Percentiles rank a stretch among this genome's conserved stretches.
Conservation (phyloP, 2,797 vertebrate genomes). For the Halcyon badia region DNA sequence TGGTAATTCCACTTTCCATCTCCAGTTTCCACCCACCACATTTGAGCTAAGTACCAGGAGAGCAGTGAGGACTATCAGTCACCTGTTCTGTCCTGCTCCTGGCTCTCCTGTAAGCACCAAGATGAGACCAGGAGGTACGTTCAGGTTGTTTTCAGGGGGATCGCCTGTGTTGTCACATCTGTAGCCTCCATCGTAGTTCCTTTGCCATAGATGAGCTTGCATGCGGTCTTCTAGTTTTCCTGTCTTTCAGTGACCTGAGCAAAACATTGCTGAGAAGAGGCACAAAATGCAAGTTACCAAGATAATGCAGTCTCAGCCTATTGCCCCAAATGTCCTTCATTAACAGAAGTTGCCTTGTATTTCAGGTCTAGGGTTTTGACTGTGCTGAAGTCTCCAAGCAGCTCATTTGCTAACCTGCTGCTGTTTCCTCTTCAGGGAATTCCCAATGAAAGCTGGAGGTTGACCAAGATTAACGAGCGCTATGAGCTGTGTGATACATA, state of each 20-base stretch:
- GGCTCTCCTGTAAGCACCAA: not conserved
- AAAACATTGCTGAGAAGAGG: not conserved
- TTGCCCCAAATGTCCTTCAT: not conserved
- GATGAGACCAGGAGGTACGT: not conserved
- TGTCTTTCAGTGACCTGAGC: not conserved
- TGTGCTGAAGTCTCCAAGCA: not conserved
- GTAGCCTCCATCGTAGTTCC: not conserved
- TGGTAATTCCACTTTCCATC: not conserved
- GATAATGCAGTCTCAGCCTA: not conserved
- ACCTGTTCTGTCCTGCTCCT: not conserved
- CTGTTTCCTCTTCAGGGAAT: slow-evolving; percentile 85
- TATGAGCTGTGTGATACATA: slow-evolving; percentile 96
- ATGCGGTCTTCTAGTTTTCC: not conserved
- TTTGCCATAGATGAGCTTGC: not conserved
- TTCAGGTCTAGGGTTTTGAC: slow-evolving; percentile 3
- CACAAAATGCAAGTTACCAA: not conserved
- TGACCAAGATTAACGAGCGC: slow-evolving; percentile 93
- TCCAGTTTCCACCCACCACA: not conserved
- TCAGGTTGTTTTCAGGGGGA: not conserved
- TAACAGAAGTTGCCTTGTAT: not conserved
- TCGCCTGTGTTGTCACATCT: not conserved
- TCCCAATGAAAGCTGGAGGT: slow-evolving; percentile 97
- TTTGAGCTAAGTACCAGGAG: not conserved
- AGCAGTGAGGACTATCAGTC: not conserved
- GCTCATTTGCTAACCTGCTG: slow-evolving; percentile 27